Evolutionary conservation across 2,797 vertebrate species (phyloP), one percentile per base, ranked within the genome.

Genomic region (Microtus agrestis): DNA sequence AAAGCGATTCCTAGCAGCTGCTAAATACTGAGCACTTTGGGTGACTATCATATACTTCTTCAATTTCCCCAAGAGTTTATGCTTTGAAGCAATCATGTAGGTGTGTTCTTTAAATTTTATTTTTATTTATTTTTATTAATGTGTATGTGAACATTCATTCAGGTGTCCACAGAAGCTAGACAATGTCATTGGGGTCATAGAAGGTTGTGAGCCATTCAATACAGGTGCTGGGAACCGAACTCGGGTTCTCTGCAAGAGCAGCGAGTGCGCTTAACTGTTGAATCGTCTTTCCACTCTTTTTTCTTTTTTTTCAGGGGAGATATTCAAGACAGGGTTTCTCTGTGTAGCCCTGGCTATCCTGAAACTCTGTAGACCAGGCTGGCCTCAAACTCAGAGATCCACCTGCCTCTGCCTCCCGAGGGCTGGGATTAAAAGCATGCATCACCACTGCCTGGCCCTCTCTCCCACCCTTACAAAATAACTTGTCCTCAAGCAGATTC

Each of bases 41-140:
- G 59, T 4, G 51, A 96, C 43, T 15, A n/a, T 46, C 0, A 34
- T 31, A 6, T 14, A 2, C 48, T 74, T 79, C 74, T 54, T 91
- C 87, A 65, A 61, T 56, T 73, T 93, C 73, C 73, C 86, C 48
- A 79, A n/a, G 34, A 46, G 37, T 61, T 94, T 78, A 67, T 48
- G 31, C 21, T 65, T 43, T 21, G 5, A 67, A 76, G 51, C 48
- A 65, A 40, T 71, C 91, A 12, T 93, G 73, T 9, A 9, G 25
- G 19, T 11, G 27, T 40, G 17, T 46, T 34, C 21, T 61, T 61
- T 82, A 1, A 3, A 82, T 67, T 85, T 48, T 84, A 84, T 67
- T 67, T 34, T 34, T 56, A 84, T n/a, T 69, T n/a, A n/a, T 85
- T 85, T 85, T n/a, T n/a, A 69, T 67, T 48, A 69, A n/a, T 85